phyloP scores from a whole-genome alignment of 1,140 invertebrate species.

The Phymorhynchus buccinoides region DNA sequence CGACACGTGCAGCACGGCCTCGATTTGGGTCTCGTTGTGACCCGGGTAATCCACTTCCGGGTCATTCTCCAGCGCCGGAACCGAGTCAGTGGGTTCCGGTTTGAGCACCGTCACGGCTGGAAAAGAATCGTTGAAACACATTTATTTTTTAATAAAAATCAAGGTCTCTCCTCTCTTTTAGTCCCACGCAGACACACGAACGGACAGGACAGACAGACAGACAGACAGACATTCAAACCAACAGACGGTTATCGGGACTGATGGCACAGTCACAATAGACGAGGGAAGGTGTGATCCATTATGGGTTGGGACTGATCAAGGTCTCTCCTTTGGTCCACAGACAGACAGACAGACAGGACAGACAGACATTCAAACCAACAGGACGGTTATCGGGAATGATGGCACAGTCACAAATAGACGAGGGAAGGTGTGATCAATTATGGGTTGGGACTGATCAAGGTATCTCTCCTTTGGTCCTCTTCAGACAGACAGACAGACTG shows the following conservation, averaged over 20 bases:
- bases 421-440: constrained; percentile 52
- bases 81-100: constrained; percentile 32
- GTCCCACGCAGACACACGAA: too few relatives aligned
- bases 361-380: too few relatives aligned
- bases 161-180: too few relatives aligned
- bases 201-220: too few relatives aligned
- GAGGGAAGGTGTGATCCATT: constrained; percentile 52
- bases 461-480: constrained; percentile 56
- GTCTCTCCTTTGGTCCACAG: constrained; percentile 57
- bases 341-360: too few relatives aligned
- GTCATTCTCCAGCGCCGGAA: constrained; percentile 15
- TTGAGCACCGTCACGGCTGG: constrained; percentile 49
- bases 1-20: constrained; percentile 45
- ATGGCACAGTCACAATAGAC: constrained; percentile 62
- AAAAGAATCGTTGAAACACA: too few relatives aligned
- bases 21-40: constrained; percentile 48
- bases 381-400: constrained; percentile 53
- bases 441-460: constrained; percentile 54
- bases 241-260: constrained; percentile 53
- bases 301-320: constrained; percentile 52
- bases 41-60: constrained; percentile 48
- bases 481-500: too few relatives aligned
- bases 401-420: constrained; percentile 62
- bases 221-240: too few relatives aligned
- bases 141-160: too few relatives aligned